These are phyloP conservation scores for Coregonus clupeaformis DNA, from an alignment of 2,113 vertebrate species.

Conservation along the genomic window DNA sequence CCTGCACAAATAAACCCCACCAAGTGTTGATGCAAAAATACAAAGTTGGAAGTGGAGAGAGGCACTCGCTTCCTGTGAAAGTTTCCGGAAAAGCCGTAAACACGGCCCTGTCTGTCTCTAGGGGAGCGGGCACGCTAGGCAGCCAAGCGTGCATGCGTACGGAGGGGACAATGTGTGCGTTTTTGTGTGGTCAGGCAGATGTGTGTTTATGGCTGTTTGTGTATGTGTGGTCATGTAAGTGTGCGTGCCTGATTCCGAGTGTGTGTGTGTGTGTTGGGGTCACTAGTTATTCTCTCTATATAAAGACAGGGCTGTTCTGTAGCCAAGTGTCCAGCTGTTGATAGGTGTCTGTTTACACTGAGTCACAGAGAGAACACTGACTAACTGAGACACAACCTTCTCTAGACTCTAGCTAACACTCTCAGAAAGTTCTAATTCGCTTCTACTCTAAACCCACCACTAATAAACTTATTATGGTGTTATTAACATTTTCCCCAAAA, in stretches of 20 bases:
- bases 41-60: conserved; percentile 74
- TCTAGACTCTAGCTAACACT: background rate
- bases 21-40: conserved; percentile 93
- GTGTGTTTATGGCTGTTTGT: conserved; percentile 60
- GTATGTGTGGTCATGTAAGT: conserved; percentile 51
- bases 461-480: too few relatives aligned
- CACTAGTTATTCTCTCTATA: conserved; percentile 73
- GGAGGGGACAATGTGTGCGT: conserved; percentile 5
- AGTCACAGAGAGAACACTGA: conserved; percentile 45
- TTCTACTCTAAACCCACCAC: too few relatives aligned
- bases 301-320: conserved; percentile 54
- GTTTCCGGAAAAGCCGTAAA: conserved; percentile 91
- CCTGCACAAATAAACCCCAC: conserved; percentile 88
- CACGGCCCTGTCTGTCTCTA: conserved; percentile 84
- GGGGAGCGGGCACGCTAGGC: conserved; percentile 25
- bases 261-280: conserved; percentile 68
- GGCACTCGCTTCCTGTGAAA: conserved; percentile 74
- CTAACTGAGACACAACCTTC: conserved; percentile 28
- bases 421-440: background rate
- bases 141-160: conserved; percentile 42
- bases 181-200: conserved; percentile 48
- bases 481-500: too few relatives aligned
- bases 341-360: conserved; percentile 74
- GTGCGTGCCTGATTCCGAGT: conserved; percentile 27
- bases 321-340: conserved; percentile 90